Evolutionary conservation across 2,797 vertebrate genomes (phyloP), one percentile per base, ranked within the genome.

Genomic region (Mormyrops boulengeri): DNA sequence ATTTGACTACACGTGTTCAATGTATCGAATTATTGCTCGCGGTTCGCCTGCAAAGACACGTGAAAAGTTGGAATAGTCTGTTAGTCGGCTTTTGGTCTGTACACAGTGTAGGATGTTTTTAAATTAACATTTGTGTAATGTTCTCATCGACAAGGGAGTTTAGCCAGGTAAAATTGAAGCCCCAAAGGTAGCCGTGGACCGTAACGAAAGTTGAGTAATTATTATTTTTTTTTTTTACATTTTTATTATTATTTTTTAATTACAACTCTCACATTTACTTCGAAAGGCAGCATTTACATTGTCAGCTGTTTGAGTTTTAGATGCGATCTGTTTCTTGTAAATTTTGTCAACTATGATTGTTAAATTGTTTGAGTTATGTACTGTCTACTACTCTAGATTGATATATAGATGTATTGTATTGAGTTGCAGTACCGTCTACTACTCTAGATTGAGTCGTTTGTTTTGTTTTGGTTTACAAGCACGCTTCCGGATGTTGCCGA

Each of bases 401-500:
- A 44, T 57, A n/a, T 57, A 57, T n/a, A 57, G 55, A 57, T 57
- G 19, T 57, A 19, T 30, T 73, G 14, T 11, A 34, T 77, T 77
- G 69, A 41, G 69, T 41, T 34, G 41, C 26, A 14, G 11, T 30
- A 19, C 44, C 14, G 41, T n/a, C 44, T 22, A 50, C 88, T 55
- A 19, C 8, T 9, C 12, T 82, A n/a, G 38, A 38, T 55, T 22
- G 19, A 57, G 22, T 7, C 9, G n/a, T 44, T 85, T 62, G 41
- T 57, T 84, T 89, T 55, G 73, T 89, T 89, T 73, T 52, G 41
- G 82, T 66, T n/a, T 85, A 49, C 4, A 22, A 22, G 52, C 47
- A 19, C 49, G 84, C 89, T 89, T 89, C 85, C 88, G 87, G 87
- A 57, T 87, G 19, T 38, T 41, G 34, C 7, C n/a, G 55, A 34